These are phyloP conservation scores for Cololabis saira DNA, from an alignment of 2,113 vertebrate genomes.

Conservation along the genomic window DNA sequence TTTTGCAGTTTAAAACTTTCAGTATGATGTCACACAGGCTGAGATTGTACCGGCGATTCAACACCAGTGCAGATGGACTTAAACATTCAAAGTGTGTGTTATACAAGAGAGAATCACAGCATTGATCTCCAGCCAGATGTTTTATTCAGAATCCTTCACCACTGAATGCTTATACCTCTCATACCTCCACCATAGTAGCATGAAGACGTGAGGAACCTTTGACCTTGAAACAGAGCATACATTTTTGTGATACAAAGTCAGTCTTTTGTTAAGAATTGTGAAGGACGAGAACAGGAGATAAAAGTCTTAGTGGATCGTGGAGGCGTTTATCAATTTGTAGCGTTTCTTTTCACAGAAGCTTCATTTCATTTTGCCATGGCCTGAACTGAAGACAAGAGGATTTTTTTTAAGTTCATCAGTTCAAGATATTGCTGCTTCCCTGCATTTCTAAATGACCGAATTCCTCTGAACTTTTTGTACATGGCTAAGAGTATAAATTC, in stretches of 20 bases:
- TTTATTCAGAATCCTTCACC: conserved; percentile 43
- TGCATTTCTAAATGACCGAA: not conserved
- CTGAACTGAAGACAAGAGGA: not conserved
- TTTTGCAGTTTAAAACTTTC: no score
- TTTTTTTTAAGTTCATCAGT: not conserved
- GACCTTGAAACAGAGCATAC: conserved; percentile 14
- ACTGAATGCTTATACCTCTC: conserved; percentile 33
- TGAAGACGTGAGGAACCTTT: conserved; percentile 7
- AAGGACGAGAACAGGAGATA: not conserved
- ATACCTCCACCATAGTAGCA: conserved; percentile 34
- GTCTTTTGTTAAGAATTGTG: not conserved
- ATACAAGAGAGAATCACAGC: no score
- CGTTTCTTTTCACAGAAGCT: not conserved
- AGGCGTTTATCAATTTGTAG: not conserved
- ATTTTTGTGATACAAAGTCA: conserved; percentile 4
- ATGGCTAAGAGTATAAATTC: no score
- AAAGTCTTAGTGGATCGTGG: not conserved
- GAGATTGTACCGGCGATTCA: no score
- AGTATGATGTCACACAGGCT: no score
- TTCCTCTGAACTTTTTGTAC: not conserved
- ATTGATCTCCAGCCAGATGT: no score
- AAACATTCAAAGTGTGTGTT: no score
- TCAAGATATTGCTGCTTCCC: not conserved
- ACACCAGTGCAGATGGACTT: not conserved
- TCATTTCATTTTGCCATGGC: not conserved